Conservation (phyloP, 2,888 invertebrate genomes). For the Eretmocerus hayati region DNA sequence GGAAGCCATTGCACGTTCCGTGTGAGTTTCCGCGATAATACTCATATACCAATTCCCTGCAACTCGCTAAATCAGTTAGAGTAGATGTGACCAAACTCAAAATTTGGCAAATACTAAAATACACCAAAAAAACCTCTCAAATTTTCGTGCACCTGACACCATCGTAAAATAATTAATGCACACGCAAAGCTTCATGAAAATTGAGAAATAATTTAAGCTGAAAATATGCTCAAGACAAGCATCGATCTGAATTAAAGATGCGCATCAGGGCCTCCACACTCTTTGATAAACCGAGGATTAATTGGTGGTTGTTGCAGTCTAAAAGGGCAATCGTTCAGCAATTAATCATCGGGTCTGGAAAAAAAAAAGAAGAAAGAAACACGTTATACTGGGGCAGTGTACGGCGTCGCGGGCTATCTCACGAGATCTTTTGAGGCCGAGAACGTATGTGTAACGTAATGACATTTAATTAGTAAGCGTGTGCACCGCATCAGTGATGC, state of each 20-base stretch:
- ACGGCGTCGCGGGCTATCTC: neutral
- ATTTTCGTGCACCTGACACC: neutral
- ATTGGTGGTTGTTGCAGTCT: slow-evolving; percentile 14
- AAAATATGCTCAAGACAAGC: slow-evolving; percentile 6
- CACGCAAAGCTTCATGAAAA: neutral
- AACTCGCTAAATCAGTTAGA: no score
- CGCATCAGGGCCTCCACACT: neutral
- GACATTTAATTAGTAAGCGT: slow-evolving; percentile 23
- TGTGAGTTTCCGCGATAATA: no score
- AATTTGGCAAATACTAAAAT: no score
- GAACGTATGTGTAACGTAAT: slow-evolving; percentile 9
- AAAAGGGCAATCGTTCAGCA: slow-evolving; percentile 18
- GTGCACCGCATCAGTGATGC: slow-evolving; percentile 3
- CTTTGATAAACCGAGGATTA: slow-evolving; percentile 22
- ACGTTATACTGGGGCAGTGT: neutral
- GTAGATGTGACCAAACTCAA: no score
- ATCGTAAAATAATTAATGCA: neutral
- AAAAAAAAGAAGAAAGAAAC: no score
- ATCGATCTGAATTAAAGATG: neutral
- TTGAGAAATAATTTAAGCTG: slow-evolving; percentile 16
- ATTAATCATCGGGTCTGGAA: slow-evolving; percentile 18
- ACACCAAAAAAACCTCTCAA: no score
- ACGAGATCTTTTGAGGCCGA: neutral
- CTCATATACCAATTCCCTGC: no score
- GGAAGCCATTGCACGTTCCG: no score